Conservation (phyloP, 2,888 invertebrate species). For the Acanthosepion esculentum region DNA sequence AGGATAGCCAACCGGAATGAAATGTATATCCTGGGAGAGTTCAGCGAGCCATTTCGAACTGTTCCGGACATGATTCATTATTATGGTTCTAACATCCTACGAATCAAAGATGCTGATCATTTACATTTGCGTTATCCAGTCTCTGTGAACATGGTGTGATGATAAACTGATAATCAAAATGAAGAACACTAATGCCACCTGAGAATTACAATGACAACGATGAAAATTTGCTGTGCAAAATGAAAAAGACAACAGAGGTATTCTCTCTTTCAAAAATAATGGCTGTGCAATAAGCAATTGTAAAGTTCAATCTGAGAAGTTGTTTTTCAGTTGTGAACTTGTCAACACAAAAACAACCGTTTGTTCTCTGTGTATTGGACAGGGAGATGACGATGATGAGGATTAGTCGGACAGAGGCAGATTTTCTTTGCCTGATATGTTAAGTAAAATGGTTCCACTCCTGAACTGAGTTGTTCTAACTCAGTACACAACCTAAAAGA, state of each 20-base stretch:
- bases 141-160: slow-evolving; percentile 50
- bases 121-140: slow-evolving; percentile 95
- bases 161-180: slow-evolving; percentile 48
- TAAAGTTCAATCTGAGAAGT: slow-evolving; percentile 40
- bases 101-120: slow-evolving; percentile 95
- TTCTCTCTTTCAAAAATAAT: slow-evolving; percentile 47
- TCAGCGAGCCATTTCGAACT: slow-evolving; percentile 91
- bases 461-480: background rate
- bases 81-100: slow-evolving; percentile 92
- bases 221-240: slow-evolving; percentile 43
- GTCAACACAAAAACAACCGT: slow-evolving; percentile 37
- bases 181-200: slow-evolving; percentile 48
- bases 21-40: slow-evolving; percentile 91
- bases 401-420: background rate
- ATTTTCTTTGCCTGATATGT: background rate
- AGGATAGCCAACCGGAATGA: slow-evolving; percentile 86
- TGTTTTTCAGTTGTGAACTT: slow-evolving; percentile 43
- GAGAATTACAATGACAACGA: slow-evolving; percentile 48
- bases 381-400: slow-evolving; percentile 16
- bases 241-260: slow-evolving; percentile 11
- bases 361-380: slow-evolving; percentile 33
- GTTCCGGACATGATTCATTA: slow-evolving; percentile 97
- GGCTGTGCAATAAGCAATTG: slow-evolving; percentile 47
- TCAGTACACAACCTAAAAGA: background rate
- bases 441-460: slow-evolving; percentile 16